Evolutionary conservation across 2,797 vertebrate species (phyloP).

Genomic region (Hirundo rustica): DNA sequence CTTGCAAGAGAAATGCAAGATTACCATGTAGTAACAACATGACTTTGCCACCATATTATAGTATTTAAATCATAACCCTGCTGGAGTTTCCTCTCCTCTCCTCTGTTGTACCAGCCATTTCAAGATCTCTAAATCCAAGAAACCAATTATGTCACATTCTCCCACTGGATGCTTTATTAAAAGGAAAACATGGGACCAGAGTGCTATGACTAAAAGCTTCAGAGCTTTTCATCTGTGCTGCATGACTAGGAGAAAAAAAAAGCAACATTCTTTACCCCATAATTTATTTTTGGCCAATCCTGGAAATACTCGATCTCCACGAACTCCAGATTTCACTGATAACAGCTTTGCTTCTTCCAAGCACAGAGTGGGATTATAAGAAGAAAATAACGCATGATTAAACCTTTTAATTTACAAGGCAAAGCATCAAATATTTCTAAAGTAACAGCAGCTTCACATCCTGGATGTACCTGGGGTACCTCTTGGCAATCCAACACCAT

Average conservation of each 20-base stretch:
- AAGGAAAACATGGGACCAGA: slow-evolving; percentile 36
- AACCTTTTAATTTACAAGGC: slow-evolving; percentile 36
- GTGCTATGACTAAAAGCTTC: slow-evolving; percentile 53
- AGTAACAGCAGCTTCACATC: neutral
- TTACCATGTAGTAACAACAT: neutral
- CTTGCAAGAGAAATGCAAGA: slow-evolving; percentile 7
- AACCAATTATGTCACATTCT: slow-evolving; percentile 44
- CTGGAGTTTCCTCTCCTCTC: slow-evolving; percentile 10
- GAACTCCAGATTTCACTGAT: slow-evolving; percentile 36
- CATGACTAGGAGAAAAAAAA: slow-evolving; percentile 23
- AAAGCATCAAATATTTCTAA: slow-evolving; percentile 17
- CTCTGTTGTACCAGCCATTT: slow-evolving; percentile 43
- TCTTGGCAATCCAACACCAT: neutral
- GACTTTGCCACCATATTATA: neutral
- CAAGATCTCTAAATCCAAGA: slow-evolving; percentile 47
- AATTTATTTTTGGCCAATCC: slow-evolving; percentile 64
- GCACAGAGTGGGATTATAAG: slow-evolving; percentile 39
- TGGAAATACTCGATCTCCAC: slow-evolving; percentile 37
- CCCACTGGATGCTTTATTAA: slow-evolving; percentile 43
- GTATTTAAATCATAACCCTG: neutral
- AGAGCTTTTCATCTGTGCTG: slow-evolving; percentile 14
- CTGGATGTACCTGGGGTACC: neutral
- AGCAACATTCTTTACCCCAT: slow-evolving; percentile 14
- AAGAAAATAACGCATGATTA: slow-evolving; percentile 28
- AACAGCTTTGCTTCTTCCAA: slow-evolving; percentile 44